A percentile compares a stretch with the other conserved stretches of the same genome.
Conservation (phyloP, 2,888 invertebrate genomes). For the Platypus cylindrus region DNA sequence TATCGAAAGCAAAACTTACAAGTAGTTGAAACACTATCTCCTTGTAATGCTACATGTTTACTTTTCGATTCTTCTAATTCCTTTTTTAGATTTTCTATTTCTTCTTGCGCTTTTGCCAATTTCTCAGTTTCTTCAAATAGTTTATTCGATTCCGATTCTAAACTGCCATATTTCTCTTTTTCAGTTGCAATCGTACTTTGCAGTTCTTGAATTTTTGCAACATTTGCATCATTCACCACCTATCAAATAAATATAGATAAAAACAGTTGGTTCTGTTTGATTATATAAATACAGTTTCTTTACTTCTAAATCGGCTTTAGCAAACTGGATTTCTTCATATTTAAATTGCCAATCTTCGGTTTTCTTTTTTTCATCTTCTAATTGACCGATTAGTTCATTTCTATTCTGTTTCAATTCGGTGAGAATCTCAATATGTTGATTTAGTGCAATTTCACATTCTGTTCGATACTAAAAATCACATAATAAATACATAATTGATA, state of each 20-base stretch:
- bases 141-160: constrained; percentile 44
- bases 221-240: constrained; percentile 37
- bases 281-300: constrained; percentile 4
- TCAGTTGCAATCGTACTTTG: constrained; percentile 36
- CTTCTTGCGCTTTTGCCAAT: constrained; percentile 47
- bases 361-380: constrained; percentile 69
- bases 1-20: constrained; percentile 16
- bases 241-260: constrained; percentile 23
- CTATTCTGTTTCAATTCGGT: constrained; percentile 44
- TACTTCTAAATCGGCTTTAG: constrained; percentile 81
- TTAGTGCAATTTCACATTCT: constrained; percentile 42
- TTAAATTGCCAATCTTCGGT: constrained; percentile 84
- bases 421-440: constrained; percentile 42
- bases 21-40: constrained; percentile 18
- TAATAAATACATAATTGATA: background rate
- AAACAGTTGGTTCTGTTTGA: background rate
- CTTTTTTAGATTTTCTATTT: constrained; percentile 41
- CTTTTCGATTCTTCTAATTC: constrained; percentile 43
- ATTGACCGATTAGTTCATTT: constrained; percentile 44
- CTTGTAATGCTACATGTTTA: constrained; percentile 27
- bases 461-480: constrained; percentile 36
- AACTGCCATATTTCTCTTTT: constrained; percentile 34
- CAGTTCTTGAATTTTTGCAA: constrained; percentile 38
- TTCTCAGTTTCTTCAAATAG: constrained; percentile 52
- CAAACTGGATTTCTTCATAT: constrained; percentile 83